phyloP scores from a whole-genome alignment of 2,113 vertebrate genomes.

The Psilopsiagon aymara region DNA sequence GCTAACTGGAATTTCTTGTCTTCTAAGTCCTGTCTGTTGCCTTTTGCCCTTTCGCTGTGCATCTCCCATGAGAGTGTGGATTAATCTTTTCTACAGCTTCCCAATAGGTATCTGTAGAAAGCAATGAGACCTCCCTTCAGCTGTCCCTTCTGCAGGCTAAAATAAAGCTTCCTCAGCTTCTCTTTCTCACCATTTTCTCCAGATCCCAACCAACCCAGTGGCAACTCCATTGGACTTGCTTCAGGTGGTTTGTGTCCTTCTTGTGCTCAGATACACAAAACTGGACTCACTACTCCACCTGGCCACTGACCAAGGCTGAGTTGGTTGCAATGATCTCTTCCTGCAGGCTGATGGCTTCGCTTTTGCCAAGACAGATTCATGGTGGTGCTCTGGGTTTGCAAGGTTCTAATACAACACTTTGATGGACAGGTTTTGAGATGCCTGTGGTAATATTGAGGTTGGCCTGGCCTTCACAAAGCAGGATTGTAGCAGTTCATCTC shows the following conservation, averaged over 20 bases:
- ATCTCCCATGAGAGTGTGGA: not conserved
- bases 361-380: not conserved
- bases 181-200: not conserved
- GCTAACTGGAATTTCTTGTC: not conserved
- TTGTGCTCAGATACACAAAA: not conserved
- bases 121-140: not conserved
- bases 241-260: not conserved
- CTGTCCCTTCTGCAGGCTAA: not conserved
- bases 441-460: not conserved
- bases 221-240: not conserved
- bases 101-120: not conserved
- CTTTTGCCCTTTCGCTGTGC: not conserved
- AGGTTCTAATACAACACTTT: not conserved
- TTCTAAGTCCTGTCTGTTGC: not conserved
- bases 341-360: not conserved
- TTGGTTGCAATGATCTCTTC: not conserved
- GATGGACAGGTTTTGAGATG: not conserved
- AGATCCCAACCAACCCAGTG: not conserved
- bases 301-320: not conserved
- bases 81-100: not conserved
- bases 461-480: not conserved
- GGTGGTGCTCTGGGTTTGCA: not conserved
- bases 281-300: not conserved
- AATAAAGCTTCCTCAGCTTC: not conserved
- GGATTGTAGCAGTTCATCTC: accelerated